Evolutionary conservation across 1,140 invertebrate species (phyloP).

Genomic region (Drosophila subobscura): DNA sequence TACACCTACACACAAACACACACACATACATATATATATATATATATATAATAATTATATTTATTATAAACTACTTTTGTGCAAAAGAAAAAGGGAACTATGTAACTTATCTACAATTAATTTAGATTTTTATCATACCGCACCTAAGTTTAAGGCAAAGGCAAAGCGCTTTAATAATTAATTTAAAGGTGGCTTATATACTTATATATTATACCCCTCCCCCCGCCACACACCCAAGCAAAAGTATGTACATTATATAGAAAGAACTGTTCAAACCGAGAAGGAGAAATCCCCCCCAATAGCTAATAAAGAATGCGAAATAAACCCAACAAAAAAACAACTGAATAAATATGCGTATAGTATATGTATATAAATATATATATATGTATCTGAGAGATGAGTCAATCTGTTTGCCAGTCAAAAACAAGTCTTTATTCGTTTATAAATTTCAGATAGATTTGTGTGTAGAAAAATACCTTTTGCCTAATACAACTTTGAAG

Average conservation of each 20-base stretch:
- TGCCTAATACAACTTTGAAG: slow-evolving; percentile 6
- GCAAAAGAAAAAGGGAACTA: slow-evolving; percentile 34
- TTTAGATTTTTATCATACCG: slow-evolving; percentile 27
- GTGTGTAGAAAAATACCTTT: slow-evolving; percentile 27
- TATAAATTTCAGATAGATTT: slow-evolving; percentile 11
- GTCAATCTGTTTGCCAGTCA: slow-evolving; percentile 14
- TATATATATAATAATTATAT: slow-evolving; percentile 39
- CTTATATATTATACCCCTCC: slow-evolving; percentile 43
- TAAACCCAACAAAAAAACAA: slow-evolving; percentile 33
- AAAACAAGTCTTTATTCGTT: slow-evolving; percentile 36
- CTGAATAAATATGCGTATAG: not conserved
- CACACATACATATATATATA: slow-evolving; percentile 35
- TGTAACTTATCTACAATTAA: slow-evolving; percentile 57
- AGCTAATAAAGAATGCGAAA: slow-evolving; percentile 42
- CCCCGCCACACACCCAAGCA: slow-evolving; percentile 9
- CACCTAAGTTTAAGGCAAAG: slow-evolving; percentile 36
- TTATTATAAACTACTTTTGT: slow-evolving; percentile 50
- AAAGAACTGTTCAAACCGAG: slow-evolving; percentile 45
- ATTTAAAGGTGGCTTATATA: slow-evolving; percentile 72
- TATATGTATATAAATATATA: too few relatives aligned
- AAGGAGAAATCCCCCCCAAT: slow-evolving; percentile 7
- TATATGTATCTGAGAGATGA: not conserved
- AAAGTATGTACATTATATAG: slow-evolving; percentile 21
- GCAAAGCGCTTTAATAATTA: slow-evolving; percentile 52
- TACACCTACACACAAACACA: slow-evolving; percentile 33